Evolutionary conservation across 2,113 vertebrate species (phyloP).

Genomic region (Zosterops hypoxanthus): DNA sequence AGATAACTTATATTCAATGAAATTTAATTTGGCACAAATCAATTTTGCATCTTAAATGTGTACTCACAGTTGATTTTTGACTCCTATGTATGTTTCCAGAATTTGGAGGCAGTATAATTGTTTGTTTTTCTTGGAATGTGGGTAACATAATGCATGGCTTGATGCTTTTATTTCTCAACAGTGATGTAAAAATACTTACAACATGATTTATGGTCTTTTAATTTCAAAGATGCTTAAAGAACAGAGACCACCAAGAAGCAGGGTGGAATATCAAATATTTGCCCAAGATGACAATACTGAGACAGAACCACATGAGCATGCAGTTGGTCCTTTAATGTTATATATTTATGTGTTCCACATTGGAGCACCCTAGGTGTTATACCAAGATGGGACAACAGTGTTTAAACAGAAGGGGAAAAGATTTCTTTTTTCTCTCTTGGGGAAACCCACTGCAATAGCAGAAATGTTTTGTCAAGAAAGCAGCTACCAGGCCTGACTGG

Average conservation of each 20-base stretch:
- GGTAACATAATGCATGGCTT: background rate
- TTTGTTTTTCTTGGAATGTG: background rate
- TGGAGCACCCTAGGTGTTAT: background rate
- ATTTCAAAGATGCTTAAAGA: conserved; percentile 2
- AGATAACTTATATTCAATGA: background rate
- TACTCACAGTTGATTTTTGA: background rate
- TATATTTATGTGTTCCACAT: background rate
- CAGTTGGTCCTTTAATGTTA: background rate
- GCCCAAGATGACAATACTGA: background rate
- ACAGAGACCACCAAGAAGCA: background rate
- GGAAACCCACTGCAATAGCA: background rate
- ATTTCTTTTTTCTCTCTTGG: background rate
- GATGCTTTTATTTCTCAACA: background rate
- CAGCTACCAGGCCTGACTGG: background rate
- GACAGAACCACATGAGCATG: background rate
- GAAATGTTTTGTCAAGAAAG: background rate
- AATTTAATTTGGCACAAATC: background rate
- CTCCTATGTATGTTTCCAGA: background rate
- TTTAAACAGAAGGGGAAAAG: background rate
- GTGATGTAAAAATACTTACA: background rate
- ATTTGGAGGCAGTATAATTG: background rate
- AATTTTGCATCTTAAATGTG: background rate
- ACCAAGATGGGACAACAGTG: background rate
- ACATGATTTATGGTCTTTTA: background rate
- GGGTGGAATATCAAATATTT: background rate